Percentiles rank a stretch among this genome's conserved stretches.
These are phyloP conservation scores for Rousettus leschenaultii DNA, from an alignment of 2,113 vertebrate genomes.

Conservation along the genomic window DNA sequence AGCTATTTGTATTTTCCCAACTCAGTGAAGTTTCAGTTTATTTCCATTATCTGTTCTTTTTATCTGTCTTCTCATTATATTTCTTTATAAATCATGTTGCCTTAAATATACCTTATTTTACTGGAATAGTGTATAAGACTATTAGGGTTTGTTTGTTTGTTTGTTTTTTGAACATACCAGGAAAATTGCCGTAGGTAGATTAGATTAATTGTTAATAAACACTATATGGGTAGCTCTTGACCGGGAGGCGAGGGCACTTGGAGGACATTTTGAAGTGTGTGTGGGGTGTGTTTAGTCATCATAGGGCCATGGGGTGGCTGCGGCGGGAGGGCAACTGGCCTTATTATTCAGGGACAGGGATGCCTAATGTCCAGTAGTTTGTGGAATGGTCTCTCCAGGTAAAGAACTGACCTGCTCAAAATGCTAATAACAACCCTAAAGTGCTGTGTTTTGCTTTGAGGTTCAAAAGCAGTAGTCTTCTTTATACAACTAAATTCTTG, in stretches of 20 bases:
- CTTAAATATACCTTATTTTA: not conserved
- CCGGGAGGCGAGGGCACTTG: not conserved
- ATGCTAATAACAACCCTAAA: not conserved
- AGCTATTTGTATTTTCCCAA: not conserved
- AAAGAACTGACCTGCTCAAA: not conserved
- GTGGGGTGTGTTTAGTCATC: not conserved
- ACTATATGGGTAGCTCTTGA: not conserved
- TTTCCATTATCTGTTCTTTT: not conserved
- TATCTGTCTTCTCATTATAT: not conserved
- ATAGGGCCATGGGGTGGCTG: not conserved
- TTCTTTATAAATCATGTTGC: not conserved
- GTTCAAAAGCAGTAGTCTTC: not conserved
- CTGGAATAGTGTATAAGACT: not conserved
- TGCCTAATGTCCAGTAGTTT: not conserved
- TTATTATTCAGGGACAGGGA: not conserved
- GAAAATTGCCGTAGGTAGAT: not conserved
- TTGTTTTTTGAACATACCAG: not conserved
- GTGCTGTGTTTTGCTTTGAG: not conserved
- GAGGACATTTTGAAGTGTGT: not conserved
- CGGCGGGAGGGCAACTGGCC: not conserved
- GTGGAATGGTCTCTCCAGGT: not conserved
- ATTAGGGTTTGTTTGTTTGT: not conserved
- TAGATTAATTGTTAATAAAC: not conserved
- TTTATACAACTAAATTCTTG: not conserved
- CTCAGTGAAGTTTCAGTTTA: not conserved